Evolutionary conservation across 2,888 invertebrate species (phyloP).

Genomic region (Tenthredo amoena): DNA sequence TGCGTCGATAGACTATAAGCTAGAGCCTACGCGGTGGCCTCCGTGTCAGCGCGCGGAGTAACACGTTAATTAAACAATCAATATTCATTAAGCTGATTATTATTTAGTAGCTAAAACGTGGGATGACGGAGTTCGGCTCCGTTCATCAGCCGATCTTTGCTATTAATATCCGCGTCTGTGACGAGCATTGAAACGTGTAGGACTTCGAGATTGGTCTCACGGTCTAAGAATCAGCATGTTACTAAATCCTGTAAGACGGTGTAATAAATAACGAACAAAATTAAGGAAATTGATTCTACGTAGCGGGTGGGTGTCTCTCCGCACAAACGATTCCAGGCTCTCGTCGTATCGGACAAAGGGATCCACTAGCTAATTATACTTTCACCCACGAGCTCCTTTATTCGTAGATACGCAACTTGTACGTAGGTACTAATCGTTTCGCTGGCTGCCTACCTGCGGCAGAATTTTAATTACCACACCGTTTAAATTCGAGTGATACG

Average conservation of each 20-base stretch:
- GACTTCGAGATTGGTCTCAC: not conserved
- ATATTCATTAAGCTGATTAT: constrained; percentile 76
- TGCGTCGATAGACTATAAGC: not conserved
- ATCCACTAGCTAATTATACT: not conserved
- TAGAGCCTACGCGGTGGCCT: constrained; percentile 27
- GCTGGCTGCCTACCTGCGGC: not conserved
- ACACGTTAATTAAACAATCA: constrained; percentile 76
- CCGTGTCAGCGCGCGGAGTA: constrained; percentile 13
- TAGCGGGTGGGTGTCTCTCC: not conserved
- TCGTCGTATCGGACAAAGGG: not conserved
- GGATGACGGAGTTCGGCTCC: not conserved
- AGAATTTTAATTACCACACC: not conserved
- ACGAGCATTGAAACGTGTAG: not conserved
- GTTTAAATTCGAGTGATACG: not conserved
- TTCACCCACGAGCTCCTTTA: not conserved
- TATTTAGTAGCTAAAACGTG: constrained; percentile 29
- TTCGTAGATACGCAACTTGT: not conserved
- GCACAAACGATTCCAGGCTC: not conserved
- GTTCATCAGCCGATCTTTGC: not conserved
- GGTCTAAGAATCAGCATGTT: not conserved
- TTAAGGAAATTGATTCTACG: not conserved
- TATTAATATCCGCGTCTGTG: not conserved
- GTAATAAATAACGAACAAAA: not conserved
- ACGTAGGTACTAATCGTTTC: not conserved
- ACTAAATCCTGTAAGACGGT: not conserved